phyloP scores from a whole-genome alignment of 2,888 invertebrate genomes.

The Apamea monoglypha region DNA sequence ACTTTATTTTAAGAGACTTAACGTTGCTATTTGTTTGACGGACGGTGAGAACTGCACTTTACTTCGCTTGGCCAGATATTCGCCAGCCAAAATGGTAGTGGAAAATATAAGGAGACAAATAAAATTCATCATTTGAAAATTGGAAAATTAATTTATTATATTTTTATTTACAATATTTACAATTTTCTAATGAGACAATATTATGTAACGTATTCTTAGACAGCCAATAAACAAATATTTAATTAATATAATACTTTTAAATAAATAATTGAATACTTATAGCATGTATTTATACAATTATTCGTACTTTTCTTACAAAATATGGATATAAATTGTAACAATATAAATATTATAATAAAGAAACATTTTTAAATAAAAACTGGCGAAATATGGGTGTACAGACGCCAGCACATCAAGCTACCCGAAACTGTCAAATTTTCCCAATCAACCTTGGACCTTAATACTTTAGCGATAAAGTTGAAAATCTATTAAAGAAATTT shows the following conservation, averaged over 20 bases:
- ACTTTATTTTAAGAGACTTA: background rate
- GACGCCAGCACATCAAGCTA: too few relatives aligned
- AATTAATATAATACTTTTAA: conserved; percentile 2
- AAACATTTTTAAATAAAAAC: background rate
- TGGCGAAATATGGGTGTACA: background rate
- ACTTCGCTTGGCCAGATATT: background rate
- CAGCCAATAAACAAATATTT: conserved; percentile 5
- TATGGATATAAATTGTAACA: background rate
- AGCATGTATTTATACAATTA: background rate
- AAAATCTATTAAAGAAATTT: too few relatives aligned
- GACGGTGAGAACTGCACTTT: background rate
- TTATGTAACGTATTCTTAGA: conserved; percentile 17
- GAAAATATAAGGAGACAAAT: background rate
- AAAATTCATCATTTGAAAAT: background rate
- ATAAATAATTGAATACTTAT: background rate
- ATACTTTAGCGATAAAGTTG: too few relatives aligned
- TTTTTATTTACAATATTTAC: conserved; percentile 19
- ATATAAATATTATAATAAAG: background rate
- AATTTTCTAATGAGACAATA: background rate
- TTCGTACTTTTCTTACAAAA: background rate
- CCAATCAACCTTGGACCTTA: too few relatives aligned
- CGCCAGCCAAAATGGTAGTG: background rate
- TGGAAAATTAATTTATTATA: conserved; percentile 8
- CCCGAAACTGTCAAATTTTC: too few relatives aligned
- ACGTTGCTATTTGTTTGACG: background rate